Conservation (phyloP, 2,797 vertebrate species). For the Gouania willdenowi region DNA sequence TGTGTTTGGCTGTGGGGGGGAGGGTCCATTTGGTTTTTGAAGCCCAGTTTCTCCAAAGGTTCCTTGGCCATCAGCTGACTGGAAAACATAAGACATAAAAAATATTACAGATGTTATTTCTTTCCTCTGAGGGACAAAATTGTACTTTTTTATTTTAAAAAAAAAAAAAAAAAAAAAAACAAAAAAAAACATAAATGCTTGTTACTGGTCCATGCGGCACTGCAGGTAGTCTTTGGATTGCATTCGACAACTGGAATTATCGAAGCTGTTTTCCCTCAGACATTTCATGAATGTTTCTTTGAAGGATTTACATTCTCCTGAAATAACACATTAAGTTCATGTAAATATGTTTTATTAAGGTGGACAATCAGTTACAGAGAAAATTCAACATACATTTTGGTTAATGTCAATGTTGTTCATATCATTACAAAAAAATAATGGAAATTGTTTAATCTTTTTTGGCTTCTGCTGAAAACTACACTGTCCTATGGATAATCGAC, state of each 20-base stretch:
- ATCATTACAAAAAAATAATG: too few species aligned
- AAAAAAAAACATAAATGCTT: not conserved
- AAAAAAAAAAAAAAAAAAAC: too few species aligned
- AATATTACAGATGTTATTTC: not conserved
- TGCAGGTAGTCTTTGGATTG: slow-evolving; percentile 85
- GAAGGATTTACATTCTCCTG: slow-evolving; percentile 86
- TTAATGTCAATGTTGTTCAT: too few species aligned
- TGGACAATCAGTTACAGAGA: too few species aligned
- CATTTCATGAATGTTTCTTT: slow-evolving; percentile 86
- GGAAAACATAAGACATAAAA: slow-evolving; percentile 11
- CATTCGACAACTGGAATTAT: slow-evolving; percentile 77
- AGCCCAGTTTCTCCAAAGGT: slow-evolving; percentile 86
- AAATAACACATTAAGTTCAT: slow-evolving; percentile 20
- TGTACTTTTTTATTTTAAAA: too few species aligned
- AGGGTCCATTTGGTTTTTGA: slow-evolving; percentile 76
- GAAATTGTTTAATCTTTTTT: too few species aligned
- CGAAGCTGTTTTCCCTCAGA: slow-evolving; percentile 74
- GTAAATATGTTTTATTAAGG: too few species aligned
- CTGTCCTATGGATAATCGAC: too few species aligned
- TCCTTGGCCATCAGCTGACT: slow-evolving; percentile 87
- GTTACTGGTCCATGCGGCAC: slow-evolving; percentile 85
- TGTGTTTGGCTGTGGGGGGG: slow-evolving; percentile 54
- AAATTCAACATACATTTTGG: too few species aligned
- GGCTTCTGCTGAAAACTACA: too few species aligned
- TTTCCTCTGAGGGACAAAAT: not conserved